A percentile compares a stretch with the other conserved stretches of the same genome.
These are phyloP conservation scores for Kudoa iwatai DNA, from an alignment of 30 jellyfish, hydroid and myxozoan species.

Conservation along the genomic window DNA sequence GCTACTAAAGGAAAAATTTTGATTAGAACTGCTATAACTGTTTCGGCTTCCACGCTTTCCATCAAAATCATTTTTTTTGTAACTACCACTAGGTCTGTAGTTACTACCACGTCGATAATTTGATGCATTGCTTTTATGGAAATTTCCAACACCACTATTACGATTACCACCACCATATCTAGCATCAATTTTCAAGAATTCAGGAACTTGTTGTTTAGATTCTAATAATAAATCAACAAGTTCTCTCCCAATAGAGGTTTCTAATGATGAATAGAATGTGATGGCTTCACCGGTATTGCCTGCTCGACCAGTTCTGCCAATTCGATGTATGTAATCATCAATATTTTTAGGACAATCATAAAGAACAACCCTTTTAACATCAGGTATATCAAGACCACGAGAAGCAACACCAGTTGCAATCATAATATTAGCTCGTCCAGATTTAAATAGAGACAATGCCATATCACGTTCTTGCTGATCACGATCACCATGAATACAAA, in stretches of 20 bases:
- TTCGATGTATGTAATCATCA: conserved; percentile 9
- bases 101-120: too few relatives aligned
- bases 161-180: too few relatives aligned
- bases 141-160: too few relatives aligned
- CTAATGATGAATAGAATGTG: not conserved
- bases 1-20: too few relatives aligned
- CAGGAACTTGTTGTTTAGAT: not conserved
- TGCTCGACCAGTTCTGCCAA: conserved; percentile 12
- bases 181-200: too few relatives aligned
- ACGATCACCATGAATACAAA: conserved; percentile 74
- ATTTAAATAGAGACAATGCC: conserved; percentile 28
- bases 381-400: not conserved
- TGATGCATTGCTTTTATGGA: too few relatives aligned
- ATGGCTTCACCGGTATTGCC: conserved; percentile 7
- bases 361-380: conserved; percentile 1
- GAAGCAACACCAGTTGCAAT: conserved; percentile 83
- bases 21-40: too few relatives aligned
- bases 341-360: conserved; percentile 4
- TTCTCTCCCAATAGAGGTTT: not conserved
- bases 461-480: conserved; percentile 51
- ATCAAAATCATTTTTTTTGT: too few relatives aligned
- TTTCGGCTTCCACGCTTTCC: too few relatives aligned
- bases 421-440: conserved; percentile 38
- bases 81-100: too few relatives aligned
- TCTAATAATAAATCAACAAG: not conserved